These are phyloP conservation scores for Synergus itoensis DNA, from an alignment of 2,888 invertebrate species.

Conservation along the genomic window DNA sequence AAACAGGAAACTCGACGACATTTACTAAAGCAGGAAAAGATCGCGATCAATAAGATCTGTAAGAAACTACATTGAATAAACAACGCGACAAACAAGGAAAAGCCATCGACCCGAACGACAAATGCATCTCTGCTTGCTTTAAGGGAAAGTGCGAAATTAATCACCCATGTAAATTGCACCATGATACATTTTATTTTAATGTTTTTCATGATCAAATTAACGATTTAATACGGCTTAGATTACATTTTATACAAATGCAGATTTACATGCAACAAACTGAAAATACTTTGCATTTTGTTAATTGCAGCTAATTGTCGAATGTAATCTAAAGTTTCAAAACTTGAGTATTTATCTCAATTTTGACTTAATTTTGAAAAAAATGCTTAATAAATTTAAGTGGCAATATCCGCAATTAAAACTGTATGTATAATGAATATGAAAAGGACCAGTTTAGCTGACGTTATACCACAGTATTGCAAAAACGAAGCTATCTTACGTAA, in stretches of 20 bases:
- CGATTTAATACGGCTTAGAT: not conserved
- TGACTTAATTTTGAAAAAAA: not conserved
- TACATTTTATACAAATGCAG: not conserved
- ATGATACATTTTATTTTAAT: not conserved
- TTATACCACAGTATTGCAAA: slow-evolving; percentile 56
- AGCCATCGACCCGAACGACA: slow-evolving; percentile 3
- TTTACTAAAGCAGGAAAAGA: not conserved
- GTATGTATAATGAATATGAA: slow-evolving; percentile 24
- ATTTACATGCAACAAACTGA: not conserved
- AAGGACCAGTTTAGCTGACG: slow-evolving; percentile 23
- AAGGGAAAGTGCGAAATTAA: slow-evolving; percentile 22
- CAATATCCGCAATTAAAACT: slow-evolving; percentile 7
- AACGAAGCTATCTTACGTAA: slow-evolving; percentile 60
- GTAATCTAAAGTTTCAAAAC: not conserved
- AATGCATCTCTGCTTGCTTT: not conserved
- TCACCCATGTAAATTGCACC: not conserved
- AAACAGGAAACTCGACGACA: not conserved
- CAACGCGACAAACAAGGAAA: not conserved
- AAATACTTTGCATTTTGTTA: not conserved
- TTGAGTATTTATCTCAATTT: not conserved
- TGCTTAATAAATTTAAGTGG: not conserved
- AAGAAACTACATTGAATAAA: slow-evolving; percentile 21
- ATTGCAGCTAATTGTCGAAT: not conserved
- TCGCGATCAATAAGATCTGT: not conserved
- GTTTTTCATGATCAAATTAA: not conserved